Evolutionary conservation across 2,888 invertebrate species (phyloP), one percentile per base, ranked within the genome.

Genomic region (Drosophila ezoana): DNA sequence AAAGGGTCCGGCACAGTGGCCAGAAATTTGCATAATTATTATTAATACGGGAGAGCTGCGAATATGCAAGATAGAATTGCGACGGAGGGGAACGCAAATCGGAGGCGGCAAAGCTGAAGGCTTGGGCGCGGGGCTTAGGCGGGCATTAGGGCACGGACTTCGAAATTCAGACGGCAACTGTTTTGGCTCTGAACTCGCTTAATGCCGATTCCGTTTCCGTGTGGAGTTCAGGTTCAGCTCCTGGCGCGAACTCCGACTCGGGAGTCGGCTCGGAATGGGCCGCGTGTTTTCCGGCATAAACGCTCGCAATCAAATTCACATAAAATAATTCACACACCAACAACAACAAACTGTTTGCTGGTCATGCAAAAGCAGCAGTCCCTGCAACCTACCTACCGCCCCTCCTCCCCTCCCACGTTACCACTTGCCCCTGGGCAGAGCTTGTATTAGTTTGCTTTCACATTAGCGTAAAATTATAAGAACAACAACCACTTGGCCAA

Each of bases 21-120:
- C 51, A 71, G 41, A 70, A 77, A 89, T 89, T 89, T 86, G 79
- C 89, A 90, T 90, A 90, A 90, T 89, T 90, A 89, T 89, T 89
- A 90, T 89, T 90, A 89, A 89, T 87, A 79, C 79, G 71, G 53
- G 49, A 64, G 52, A 49, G 47, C 56, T 28, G 58, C 51, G 58
- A 64, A 45, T 64, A 45, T 63, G 64, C 51, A 48, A 11, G 57
- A 38, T 38, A 32, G n/a, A 32, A 32, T 28, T 28, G 28, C 40
- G 16, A 32, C 18, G 33, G 33, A 16, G 37, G n/a, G 8, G 8
- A n/a, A 13, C 32, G 1, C 28, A 28, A 28, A 28, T 28, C 28
- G 49, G 5, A 10, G 16, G 4, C 11, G 33, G n/a, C 8, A 41
- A 14, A 18, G 18, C 18, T 41, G 16, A 18, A 20, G n/a, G 23